Evolutionary conservation across 2,888 invertebrate species (phyloP), one percentile per base, ranked within the genome.

Genomic region (Eristalinus sepulchralis): DNA sequence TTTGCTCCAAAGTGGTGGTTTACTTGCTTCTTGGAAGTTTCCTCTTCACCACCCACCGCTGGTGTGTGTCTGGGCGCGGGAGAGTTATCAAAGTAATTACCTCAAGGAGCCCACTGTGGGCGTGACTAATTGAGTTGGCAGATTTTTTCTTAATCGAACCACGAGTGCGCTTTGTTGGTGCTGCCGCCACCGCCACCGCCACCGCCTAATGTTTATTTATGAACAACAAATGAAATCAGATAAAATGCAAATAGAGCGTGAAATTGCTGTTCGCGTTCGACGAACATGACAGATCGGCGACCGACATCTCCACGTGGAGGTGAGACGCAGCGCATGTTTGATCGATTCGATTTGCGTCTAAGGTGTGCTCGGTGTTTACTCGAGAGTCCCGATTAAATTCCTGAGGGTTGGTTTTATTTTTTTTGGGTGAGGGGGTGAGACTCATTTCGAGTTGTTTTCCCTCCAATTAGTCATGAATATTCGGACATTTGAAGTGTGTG

Each of bases 221-320:
- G 36, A 70, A 34, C 57, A 55, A 22, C 57, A 20, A 62, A 82
- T 59, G 55, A 20, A 62, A 70, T 82, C 78, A 39, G 78, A 86
- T 86, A 75, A 70, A 79, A 86, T 83, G 79, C 75, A 86, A 86
- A 86, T 83, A 83, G 86, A 86, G 83, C 83, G 67, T 83, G 83
- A 86, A 86, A 83, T 83, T 82, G 36, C 60, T 68, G 62, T 72
- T 72, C 47, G 17, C 47, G 3, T 47, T 17, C 47, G 47, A 1
- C 17, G 47, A 47, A 47, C 47, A 47, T 47, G 47, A 47, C 47
- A 47, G 47, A 17, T 47, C 17, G 47, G 2, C 17, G 47, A 17
- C 17, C 17, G 47, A 47, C 47, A 1, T n/a, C 47, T 47, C 47
- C n/a, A 47, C 17, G 8, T 2, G 22, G 11, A 47, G 47, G 8